Evolutionary conservation across 2,888 invertebrate genomes (phyloP).

Genomic region (Brachypalpus laphriformis): DNA sequence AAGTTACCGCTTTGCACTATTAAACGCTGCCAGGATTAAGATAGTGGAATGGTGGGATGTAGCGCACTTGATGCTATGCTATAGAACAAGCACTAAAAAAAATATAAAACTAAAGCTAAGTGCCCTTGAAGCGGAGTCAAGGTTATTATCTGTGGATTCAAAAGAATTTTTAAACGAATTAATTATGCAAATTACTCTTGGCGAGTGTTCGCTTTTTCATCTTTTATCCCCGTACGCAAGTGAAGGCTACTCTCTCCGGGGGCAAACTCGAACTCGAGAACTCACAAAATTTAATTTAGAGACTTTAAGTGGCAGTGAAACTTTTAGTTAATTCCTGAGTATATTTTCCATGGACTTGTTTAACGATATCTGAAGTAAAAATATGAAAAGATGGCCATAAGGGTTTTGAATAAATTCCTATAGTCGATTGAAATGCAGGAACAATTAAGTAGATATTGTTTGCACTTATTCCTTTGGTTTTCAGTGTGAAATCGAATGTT

Average conservation of each 20-base stretch:
- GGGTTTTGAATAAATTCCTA: background rate
- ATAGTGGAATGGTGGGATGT: constrained; percentile 18
- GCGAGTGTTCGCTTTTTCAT: constrained; percentile 26
- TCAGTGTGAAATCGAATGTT: no score
- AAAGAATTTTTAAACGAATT: constrained; percentile 67
- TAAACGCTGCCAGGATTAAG: constrained; percentile 42
- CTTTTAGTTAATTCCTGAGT: constrained; percentile 35
- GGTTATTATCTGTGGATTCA: constrained; percentile 62
- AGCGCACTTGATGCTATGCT: constrained; percentile 47
- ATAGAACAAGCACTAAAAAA: constrained; percentile 20
- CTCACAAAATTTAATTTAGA: constrained; percentile 33
- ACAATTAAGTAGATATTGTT: background rate
- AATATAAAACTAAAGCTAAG: constrained; percentile 9
- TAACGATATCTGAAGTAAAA: background rate
- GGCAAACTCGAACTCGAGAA: background rate
- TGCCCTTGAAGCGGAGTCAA: constrained; percentile 63
- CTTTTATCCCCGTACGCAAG: background rate
- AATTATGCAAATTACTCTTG: constrained; percentile 71
- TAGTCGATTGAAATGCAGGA: background rate
- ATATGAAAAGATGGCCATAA: background rate
- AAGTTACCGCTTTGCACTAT: constrained; percentile 44
- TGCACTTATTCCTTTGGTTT: no score
- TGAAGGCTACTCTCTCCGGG: background rate
- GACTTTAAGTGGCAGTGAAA: constrained; percentile 56
- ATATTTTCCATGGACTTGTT: background rate